phyloP scores from a whole-genome alignment of 2,888 invertebrate genomes.

The Apamea sordens region DNA sequence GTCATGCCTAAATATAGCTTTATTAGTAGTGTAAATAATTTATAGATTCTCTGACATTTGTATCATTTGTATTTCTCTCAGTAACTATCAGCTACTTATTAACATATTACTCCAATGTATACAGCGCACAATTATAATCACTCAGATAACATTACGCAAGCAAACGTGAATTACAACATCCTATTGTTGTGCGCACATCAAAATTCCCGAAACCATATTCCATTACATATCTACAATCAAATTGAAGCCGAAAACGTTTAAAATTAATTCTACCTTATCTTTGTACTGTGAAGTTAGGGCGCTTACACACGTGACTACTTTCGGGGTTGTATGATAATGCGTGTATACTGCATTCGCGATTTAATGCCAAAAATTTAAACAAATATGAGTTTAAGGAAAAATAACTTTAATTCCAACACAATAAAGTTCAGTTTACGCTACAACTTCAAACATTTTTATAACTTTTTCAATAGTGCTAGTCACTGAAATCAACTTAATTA shows the following conservation, averaged over 20 bases:
- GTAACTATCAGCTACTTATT: background rate
- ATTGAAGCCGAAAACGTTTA: conserved; percentile 57
- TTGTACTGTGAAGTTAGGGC: background rate
- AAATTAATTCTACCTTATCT: conserved; percentile 64
- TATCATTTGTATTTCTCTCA: background rate
- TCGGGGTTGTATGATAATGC: background rate
- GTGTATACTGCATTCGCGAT: background rate
- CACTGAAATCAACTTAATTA: too few species aligned
- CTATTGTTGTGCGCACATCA: conserved; percentile 26
- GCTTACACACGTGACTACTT: background rate
- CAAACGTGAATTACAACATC: background rate
- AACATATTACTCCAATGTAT: background rate
- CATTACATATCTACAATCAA: conserved; percentile 51
- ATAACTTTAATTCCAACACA: too few species aligned
- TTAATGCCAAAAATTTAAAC: too few species aligned
- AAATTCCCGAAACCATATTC: conserved; percentile 54
- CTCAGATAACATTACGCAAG: conserved; percentile 1
- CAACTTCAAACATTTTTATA: too few species aligned
- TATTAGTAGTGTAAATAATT: background rate
- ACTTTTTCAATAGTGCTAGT: too few species aligned
- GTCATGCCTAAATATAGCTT: too few species aligned
- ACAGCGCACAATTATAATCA: conserved; percentile 1
- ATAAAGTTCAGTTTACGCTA: too few species aligned
- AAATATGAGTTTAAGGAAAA: too few species aligned
- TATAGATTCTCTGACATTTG: background rate